Conservation (phyloP, 1,140 invertebrate genomes). For the Hylaeus anthracinus region DNA sequence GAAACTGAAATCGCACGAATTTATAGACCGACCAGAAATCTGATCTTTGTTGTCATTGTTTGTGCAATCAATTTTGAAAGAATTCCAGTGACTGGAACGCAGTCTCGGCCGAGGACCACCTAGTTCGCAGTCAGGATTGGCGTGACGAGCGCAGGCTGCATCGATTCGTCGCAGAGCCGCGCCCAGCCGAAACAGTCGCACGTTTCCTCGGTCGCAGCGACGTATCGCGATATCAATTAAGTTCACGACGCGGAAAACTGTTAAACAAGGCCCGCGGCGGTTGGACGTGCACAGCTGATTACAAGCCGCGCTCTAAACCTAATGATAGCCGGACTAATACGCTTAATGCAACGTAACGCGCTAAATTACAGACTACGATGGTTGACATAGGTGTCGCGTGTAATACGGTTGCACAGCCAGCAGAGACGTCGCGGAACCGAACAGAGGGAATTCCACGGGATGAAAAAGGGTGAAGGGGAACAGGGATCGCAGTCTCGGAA, state of each 20-base stretch:
- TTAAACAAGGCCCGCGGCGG: neutral
- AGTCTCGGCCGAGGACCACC: neutral
- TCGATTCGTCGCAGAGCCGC: neutral
- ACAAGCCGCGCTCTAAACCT: constrained; percentile 26
- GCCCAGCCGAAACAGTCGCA: neutral
- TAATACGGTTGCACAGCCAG: constrained; percentile 48
- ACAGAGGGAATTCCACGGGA: no score
- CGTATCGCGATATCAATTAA: constrained; percentile 28
- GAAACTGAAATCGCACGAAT: no score
- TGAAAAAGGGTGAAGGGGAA: neutral
- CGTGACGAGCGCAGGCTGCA: neutral
- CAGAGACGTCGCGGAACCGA: neutral
- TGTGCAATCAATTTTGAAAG: no score
- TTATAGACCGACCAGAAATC: no score
- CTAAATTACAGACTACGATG: constrained; percentile 46
- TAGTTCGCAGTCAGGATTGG: neutral
- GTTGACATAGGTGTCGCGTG: constrained; percentile 39
- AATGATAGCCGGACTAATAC: constrained; percentile 52
- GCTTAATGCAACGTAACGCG: constrained; percentile 56
- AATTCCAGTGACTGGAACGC: no score
- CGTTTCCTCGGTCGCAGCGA: constrained; percentile 14
- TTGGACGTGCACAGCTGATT: constrained; percentile 33
- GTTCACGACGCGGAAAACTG: neutral
- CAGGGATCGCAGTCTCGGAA: neutral
- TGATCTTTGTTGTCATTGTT: no score